These are phyloP conservation scores for Mesorhabditis spiculigera DNA, from an alignment of 2,888 invertebrate species.

Conservation along the genomic window DNA sequence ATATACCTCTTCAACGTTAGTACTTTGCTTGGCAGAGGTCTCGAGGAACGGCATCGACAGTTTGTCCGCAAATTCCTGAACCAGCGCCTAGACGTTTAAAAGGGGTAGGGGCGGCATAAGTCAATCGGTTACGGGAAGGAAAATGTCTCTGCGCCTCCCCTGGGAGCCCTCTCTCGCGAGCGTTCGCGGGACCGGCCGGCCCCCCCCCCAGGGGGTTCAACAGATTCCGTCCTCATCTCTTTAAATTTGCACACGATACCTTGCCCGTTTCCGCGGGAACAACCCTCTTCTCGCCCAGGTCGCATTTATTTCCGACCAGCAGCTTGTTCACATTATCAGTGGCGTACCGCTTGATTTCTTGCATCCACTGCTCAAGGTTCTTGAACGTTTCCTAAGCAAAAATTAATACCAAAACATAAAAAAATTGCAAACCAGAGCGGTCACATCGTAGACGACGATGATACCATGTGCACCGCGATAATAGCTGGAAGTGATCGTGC, in stretches of 20 bases:
- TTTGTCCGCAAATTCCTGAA: conserved; percentile 93
- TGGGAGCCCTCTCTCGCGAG: too few species aligned
- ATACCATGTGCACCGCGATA: conserved; percentile 99
- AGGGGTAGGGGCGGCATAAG: too few species aligned
- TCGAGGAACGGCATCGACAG: conserved; percentile 97
- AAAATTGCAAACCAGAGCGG: conserved; percentile 74
- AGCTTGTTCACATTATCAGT: conserved; percentile 99
- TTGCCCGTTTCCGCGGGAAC: conserved; percentile 96
- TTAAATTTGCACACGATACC: conserved; percentile 66
- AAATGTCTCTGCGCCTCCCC: too few species aligned
- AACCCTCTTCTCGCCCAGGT: conserved; percentile 93
- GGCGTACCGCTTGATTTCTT: conserved; percentile 99
- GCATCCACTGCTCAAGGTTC: conserved; percentile 99
- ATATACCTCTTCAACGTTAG: conserved; percentile 85
- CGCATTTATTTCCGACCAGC: conserved; percentile 97
- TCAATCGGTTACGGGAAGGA: too few species aligned
- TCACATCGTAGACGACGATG: conserved; percentile 99
- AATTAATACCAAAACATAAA: neutral
- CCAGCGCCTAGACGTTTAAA: neutral
- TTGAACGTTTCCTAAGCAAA: conserved; percentile 82
- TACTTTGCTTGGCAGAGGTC: conserved; percentile 97
- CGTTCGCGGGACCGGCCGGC: too few species aligned
- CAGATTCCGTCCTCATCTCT: too few species aligned
- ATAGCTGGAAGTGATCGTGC: conserved; percentile 97
- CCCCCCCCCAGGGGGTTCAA: too few species aligned